These are phyloP conservation scores for Crenichthys baileyi DNA, from an alignment of 2,797 vertebrate genomes.

Conservation along the genomic window DNA sequence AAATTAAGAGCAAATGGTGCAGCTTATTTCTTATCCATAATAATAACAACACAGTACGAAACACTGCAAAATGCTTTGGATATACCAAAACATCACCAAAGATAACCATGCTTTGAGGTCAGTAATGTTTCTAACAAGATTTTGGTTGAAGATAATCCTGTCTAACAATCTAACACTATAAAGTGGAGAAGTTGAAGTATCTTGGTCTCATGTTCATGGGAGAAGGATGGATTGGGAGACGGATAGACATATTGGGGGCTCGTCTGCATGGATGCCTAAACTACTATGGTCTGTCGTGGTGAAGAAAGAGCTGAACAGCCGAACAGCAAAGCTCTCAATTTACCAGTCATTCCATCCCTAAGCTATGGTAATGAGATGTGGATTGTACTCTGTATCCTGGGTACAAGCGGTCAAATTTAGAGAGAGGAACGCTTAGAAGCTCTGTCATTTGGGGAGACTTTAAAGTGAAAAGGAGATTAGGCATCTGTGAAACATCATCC, in stretches of 20 bases:
- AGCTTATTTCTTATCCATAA: constrained; percentile 3
- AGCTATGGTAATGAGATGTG: neutral
- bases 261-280: no score
- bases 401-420: no score
- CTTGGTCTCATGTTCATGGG: neutral
- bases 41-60: neutral
- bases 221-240: no score
- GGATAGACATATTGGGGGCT: no score
- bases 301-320: neutral
- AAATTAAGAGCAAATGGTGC: constrained; percentile 8
- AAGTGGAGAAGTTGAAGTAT: neutral
- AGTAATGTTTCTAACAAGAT: neutral
- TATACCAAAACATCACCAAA: neutral
- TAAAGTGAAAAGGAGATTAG: no score
- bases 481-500: no score
- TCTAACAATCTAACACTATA: neutral
- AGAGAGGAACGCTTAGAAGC: no score
- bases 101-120: neutral
- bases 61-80: neutral
- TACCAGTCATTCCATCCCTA: no score
- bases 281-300: neutral
- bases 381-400: neutral
- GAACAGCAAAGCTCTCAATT: neutral
- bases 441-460: no score
- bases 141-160: neutral